These are phyloP conservation scores for Cebidichthys violaceus DNA, from an alignment of 2,113 vertebrate genomes.

Conservation along the genomic window DNA sequence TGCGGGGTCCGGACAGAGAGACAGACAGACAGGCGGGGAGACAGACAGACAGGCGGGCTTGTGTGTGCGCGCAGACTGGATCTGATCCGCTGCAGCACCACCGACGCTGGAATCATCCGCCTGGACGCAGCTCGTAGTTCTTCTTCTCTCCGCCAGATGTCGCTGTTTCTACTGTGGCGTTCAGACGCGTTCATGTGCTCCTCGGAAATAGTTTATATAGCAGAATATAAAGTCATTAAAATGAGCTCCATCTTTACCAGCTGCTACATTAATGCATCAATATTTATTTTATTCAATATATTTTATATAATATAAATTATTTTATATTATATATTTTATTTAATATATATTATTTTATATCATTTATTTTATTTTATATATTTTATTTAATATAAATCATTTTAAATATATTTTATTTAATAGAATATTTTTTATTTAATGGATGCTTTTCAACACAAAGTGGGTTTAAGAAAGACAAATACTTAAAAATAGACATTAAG, in stretches of 20 bases:
- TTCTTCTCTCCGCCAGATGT: neutral
- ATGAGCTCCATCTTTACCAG: neutral
- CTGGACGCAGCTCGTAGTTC: neutral
- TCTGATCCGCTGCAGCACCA: conserved; percentile 52
- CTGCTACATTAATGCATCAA: neutral
- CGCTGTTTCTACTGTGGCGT: neutral
- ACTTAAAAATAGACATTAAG: no score
- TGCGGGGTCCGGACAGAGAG: neutral
- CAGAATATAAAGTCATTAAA: neutral
- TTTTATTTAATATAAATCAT: neutral
- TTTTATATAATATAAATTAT: neutral
- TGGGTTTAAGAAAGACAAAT: no score
- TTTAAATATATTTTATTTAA: no score
- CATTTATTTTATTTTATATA: no score
- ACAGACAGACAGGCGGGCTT: neutral
- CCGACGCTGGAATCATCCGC: conserved; percentile 3
- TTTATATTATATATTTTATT: no score
- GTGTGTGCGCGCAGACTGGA: conserved; percentile 15
- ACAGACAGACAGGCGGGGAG: neutral
- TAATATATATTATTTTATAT: no score
- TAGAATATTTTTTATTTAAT: no score
- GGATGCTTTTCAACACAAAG: no score
- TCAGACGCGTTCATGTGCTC: conserved; percentile 24
- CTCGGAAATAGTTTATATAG: conserved; percentile 10
- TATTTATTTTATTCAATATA: no score